Evolutionary conservation across 1,140 invertebrate species (phyloP).

Genomic region (Coptotermes formosanus): DNA sequence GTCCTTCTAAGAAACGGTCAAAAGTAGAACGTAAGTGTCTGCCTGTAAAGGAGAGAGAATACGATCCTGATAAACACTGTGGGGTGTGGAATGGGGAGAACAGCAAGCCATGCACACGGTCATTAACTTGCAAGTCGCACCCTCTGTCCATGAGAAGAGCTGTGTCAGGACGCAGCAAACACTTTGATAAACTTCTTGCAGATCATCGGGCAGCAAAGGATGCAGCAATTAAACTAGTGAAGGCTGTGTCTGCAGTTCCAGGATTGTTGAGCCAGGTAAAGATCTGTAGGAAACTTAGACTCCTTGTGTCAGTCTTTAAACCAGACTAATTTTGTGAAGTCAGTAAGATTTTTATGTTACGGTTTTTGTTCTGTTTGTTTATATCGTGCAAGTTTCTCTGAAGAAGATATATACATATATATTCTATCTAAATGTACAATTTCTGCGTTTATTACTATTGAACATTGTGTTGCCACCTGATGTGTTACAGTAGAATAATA

Average conservation of each 20-base stretch:
- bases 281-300: background rate
- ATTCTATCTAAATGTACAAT: too few relatives aligned
- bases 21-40: conserved; percentile 52
- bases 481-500: too few relatives aligned
- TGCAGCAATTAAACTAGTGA: background rate
- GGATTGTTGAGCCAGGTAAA: background rate
- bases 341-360: too few relatives aligned
- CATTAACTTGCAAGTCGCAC: conserved; percentile 82
- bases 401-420: too few relatives aligned
- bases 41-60: conserved; percentile 64
- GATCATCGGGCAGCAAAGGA: conserved; percentile 71
- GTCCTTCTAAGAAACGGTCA: conserved; percentile 47
- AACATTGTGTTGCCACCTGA: too few relatives aligned
- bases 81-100: conserved; percentile 69
- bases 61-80: conserved; percentile 79
- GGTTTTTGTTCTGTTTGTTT: too few relatives aligned
- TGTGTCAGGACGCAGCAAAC: conserved; percentile 70
- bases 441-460: too few relatives aligned
- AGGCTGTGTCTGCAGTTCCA: conserved; percentile 3
- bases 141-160: conserved; percentile 69
- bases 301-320: too few relatives aligned
- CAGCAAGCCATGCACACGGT: conserved; percentile 73
- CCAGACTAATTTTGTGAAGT: too few relatives aligned
- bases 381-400: too few relatives aligned
- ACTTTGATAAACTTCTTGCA: conserved; percentile 75